Percentiles rank a stretch among this genome's conserved stretches.
These are phyloP conservation scores for Siderastrea siderea DNA, from an alignment of 92 coral and sea anemone genomes.

Conservation along the genomic window DNA sequence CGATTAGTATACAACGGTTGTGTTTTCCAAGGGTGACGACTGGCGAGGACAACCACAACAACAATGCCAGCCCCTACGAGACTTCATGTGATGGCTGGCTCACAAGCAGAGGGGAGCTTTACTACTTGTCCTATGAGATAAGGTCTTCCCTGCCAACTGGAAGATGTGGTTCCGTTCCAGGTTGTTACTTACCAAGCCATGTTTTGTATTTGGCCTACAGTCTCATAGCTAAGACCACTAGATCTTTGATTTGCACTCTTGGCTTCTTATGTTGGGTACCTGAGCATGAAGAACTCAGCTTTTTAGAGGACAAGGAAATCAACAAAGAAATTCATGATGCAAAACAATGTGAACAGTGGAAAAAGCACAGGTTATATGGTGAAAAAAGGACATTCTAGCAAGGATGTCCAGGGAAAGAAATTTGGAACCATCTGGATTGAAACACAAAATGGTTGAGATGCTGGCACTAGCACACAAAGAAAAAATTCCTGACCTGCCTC, in stretches of 20 bases:
- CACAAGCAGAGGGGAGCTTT: conserved; percentile 47
- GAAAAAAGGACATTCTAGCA: conserved; percentile 27
- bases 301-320: conserved; percentile 30
- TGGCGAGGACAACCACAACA: conserved; percentile 5
- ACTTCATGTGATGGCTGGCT: conserved; percentile 67
- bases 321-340: conserved; percentile 35
- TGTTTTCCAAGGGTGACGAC: conserved; percentile 20
- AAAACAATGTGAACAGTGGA: conserved; percentile 47
- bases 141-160: conserved; percentile 16
- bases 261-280: conserved; percentile 63
- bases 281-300: conserved; percentile 36
- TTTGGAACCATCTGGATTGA: conserved; percentile 12
- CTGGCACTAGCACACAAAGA: conserved; percentile 1
- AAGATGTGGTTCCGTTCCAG: conserved; percentile 21
- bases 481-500: neutral
- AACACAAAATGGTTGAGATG: conserved; percentile 30
- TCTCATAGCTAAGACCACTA: conserved; percentile 34
- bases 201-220: conserved; percentile 54
- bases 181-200: conserved; percentile 50
- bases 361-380: conserved; percentile 49
- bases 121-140: conserved; percentile 51
- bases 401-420: conserved; percentile 21
- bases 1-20: conserved; percentile 47
- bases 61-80: conserved; percentile 53
- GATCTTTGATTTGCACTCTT: conserved; percentile 20